A percentile compares a stretch with the other conserved stretches of the same genome.
Conservation (phyloP, 2,797 vertebrate species). For the Phylloscopus collybita region DNA sequence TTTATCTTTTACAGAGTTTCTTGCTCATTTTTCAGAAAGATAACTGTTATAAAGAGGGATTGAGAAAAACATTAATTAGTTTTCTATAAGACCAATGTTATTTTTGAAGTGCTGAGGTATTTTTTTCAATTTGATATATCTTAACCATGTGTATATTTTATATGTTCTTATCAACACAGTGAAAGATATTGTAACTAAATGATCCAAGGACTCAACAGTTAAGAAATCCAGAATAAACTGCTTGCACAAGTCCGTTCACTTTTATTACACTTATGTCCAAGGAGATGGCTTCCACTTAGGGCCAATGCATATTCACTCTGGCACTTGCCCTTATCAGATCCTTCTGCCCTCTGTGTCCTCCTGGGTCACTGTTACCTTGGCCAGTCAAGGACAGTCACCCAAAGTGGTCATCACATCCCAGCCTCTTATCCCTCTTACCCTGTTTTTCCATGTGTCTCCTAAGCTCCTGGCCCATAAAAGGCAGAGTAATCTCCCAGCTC, state of each 20-base stretch:
- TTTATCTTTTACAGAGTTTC: slow-evolving; percentile 11
- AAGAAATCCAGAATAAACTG: neutral
- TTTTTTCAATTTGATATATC: neutral
- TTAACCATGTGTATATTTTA: neutral
- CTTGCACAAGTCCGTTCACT: neutral
- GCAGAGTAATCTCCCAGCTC: neutral
- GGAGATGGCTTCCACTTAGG: neutral
- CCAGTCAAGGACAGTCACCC: neutral
- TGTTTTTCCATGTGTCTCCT: neutral
- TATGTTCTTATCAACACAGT: neutral
- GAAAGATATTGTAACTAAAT: neutral
- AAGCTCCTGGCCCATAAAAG: neutral
- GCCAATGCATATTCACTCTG: neutral
- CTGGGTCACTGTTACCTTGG: neutral
- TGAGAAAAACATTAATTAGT: neutral
- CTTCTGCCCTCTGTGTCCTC: neutral
- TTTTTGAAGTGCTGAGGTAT: neutral
- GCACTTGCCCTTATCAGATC: neutral
- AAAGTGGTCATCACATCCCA: neutral
- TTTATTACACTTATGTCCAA: neutral
- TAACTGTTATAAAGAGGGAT: neutral
- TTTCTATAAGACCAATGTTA: neutral
- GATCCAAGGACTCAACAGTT: neutral
- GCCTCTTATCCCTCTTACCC: neutral
- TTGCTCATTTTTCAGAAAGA: slow-evolving; percentile 2